Conservation (phyloP, 2,113 vertebrate species). For the Callipepla squamata region DNA sequence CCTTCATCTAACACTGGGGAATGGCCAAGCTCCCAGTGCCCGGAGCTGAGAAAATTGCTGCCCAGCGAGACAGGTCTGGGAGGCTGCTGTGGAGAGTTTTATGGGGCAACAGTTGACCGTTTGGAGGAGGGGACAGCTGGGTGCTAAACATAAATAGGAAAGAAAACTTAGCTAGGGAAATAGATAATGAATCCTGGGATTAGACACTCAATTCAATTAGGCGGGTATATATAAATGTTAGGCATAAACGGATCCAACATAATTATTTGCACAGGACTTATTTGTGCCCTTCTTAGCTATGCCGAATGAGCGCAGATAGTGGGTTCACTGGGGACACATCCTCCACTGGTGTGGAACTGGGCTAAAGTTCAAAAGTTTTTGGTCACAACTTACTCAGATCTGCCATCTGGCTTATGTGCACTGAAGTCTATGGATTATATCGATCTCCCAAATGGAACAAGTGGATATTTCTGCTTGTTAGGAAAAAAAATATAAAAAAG, state of each 20-base stretch:
- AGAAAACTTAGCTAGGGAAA: slow-evolving; percentile 75
- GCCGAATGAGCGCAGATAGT: slow-evolving; percentile 71
- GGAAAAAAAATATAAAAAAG: neutral
- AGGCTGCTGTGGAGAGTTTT: slow-evolving; percentile 69
- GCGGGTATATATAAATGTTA: slow-evolving; percentile 74
- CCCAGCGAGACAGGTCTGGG: slow-evolving; percentile 7
- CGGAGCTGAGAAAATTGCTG: slow-evolving; percentile 47
- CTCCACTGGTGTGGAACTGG: slow-evolving; percentile 74
- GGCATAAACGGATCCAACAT: slow-evolving; percentile 74
- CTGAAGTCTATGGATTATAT: slow-evolving; percentile 52
- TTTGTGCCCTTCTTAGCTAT: slow-evolving; percentile 77
- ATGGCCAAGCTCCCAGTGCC: slow-evolving; percentile 3
- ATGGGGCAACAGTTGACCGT: slow-evolving; percentile 74
- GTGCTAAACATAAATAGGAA: slow-evolving; percentile 78
- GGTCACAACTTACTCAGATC: slow-evolving; percentile 76
- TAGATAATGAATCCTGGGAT: slow-evolving; percentile 82
- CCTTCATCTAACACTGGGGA: slow-evolving; percentile 8
- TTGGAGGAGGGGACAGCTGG: slow-evolving; percentile 80
- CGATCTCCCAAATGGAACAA: slow-evolving; percentile 63
- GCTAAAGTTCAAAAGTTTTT: slow-evolving; percentile 79
- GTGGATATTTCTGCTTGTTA: slow-evolving; percentile 53
- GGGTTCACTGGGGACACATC: slow-evolving; percentile 66
- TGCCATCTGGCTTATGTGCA: slow-evolving; percentile 75
- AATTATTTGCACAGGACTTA: slow-evolving; percentile 82
- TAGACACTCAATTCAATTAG: slow-evolving; percentile 83